phyloP scores from a whole-genome alignment of 2,888 invertebrate genomes.

The Bombyx huttoni region DNA sequence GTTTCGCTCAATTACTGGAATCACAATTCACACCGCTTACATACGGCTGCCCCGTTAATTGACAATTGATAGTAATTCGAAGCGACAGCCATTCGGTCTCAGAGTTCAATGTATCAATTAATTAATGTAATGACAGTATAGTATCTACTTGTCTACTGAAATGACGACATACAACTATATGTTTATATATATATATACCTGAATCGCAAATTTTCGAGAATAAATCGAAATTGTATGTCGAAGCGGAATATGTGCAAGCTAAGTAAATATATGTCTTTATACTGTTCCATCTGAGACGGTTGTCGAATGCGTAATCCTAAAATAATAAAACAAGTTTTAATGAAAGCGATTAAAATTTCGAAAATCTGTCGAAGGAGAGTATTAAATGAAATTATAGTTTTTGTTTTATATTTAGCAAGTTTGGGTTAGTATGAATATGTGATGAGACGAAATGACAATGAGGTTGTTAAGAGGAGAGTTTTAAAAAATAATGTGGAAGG shows the following conservation, averaged over 20 bases:
- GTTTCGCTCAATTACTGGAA: background rate
- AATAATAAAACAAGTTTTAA: conserved; percentile 3
- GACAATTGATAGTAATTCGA: background rate
- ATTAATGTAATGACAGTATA: conserved; percentile 9
- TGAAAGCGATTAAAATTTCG: too few species aligned
- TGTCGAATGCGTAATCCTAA: conserved; percentile 12
- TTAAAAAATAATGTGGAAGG: too few species aligned
- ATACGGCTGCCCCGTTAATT: background rate
- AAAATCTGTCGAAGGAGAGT: too few species aligned
- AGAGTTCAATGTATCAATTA: conserved; percentile 1
- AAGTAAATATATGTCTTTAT: conserved; percentile 33
- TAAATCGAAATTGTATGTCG: conserved; percentile 30
- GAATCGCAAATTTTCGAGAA: conserved; percentile 32
- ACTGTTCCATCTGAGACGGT: conserved; percentile 32
- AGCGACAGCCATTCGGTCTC: too few species aligned
- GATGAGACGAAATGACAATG: too few species aligned
- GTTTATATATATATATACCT: conserved; percentile 16
- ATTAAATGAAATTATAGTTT: too few species aligned
- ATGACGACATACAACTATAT: background rate
- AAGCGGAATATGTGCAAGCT: conserved; percentile 22
- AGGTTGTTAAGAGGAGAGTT: too few species aligned
- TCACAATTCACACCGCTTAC: background rate
- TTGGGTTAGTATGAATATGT: too few species aligned
- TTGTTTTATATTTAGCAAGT: too few species aligned
- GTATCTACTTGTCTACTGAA: conserved; percentile 1